phyloP scores from a whole-genome alignment of 2,113 vertebrate species.

The Mungos mungo region DNA sequence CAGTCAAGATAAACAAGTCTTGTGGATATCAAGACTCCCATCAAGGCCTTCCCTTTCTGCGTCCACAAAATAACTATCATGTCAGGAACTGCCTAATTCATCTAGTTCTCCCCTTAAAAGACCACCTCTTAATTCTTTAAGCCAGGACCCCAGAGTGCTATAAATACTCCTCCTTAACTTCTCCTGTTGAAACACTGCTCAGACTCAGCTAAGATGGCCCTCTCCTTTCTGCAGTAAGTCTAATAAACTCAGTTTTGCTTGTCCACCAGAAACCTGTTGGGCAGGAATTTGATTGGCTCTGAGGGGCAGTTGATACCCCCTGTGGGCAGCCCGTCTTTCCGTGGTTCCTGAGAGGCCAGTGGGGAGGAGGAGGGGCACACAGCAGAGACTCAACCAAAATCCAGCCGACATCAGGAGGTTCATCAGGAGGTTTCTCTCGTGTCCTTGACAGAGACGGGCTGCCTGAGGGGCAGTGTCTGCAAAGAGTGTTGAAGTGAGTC shows the following conservation, averaged over 20 bases:
- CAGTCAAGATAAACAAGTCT: not conserved
- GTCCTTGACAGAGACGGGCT: not conserved
- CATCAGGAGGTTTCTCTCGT: not conserved
- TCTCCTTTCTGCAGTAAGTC: not conserved
- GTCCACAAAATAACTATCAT: not conserved
- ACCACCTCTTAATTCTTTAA: not conserved
- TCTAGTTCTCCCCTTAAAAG: not conserved
- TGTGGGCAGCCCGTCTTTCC: not conserved
- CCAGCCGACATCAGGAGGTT: not conserved
- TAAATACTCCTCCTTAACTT: not conserved
- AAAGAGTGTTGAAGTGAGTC: not conserved
- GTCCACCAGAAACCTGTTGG: too few species aligned
- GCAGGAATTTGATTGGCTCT: not conserved
- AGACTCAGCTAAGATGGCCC: not conserved
- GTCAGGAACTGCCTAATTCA: not conserved
- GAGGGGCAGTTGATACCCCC: not conserved
- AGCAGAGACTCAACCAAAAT: not conserved
- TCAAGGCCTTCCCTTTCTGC: not conserved
- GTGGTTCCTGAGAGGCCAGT: not conserved
- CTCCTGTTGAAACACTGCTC: not conserved
- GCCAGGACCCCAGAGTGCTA: not conserved
- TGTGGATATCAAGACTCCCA: not conserved
- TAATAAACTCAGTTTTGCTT: not conserved
- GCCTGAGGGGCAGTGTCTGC: not conserved
- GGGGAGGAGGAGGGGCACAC: not conserved